These are phyloP conservation scores for Paralvinella palmiformis DNA, from an alignment of 1,140 invertebrate genomes.

Conservation along the genomic window DNA sequence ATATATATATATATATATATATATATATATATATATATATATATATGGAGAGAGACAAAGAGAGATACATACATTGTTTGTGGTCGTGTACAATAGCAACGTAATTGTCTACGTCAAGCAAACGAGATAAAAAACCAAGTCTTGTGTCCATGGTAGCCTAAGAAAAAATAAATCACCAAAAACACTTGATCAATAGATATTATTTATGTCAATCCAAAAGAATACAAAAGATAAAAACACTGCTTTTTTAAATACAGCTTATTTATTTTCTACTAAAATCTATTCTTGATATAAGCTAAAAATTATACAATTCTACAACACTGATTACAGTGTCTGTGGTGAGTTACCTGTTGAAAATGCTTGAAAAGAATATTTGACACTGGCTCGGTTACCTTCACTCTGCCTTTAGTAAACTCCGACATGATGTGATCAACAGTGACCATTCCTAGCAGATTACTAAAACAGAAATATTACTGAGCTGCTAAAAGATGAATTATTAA, in stretches of 20 bases:
- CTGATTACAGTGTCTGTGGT: background rate
- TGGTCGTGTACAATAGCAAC: conserved; percentile 64
- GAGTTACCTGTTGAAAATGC: conserved; percentile 65
- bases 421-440: conserved; percentile 68
- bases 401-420: conserved; percentile 63
- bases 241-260: too few species aligned
- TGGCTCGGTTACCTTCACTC: conserved; percentile 57
- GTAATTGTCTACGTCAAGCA: conserved; percentile 73
- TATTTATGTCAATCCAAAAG: background rate
- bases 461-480: too few species aligned
- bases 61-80: conserved; percentile 53
- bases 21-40: too few species aligned
- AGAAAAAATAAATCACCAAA: too few species aligned
- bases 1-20: too few species aligned
- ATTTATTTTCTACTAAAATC: too few species aligned
- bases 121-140: conserved; percentile 67
- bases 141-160: conserved; percentile 56
- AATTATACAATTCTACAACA: too few species aligned
- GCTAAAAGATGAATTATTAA: too few species aligned
- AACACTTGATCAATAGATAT: background rate
- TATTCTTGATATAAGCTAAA: too few species aligned
- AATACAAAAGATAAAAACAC: too few species aligned
- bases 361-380: conserved; percentile 64
- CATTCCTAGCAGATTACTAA: conserved; percentile 64
- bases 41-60: too few species aligned